Conservation (phyloP, 2,888 invertebrate species). For the Cosmopolites sordidus region DNA sequence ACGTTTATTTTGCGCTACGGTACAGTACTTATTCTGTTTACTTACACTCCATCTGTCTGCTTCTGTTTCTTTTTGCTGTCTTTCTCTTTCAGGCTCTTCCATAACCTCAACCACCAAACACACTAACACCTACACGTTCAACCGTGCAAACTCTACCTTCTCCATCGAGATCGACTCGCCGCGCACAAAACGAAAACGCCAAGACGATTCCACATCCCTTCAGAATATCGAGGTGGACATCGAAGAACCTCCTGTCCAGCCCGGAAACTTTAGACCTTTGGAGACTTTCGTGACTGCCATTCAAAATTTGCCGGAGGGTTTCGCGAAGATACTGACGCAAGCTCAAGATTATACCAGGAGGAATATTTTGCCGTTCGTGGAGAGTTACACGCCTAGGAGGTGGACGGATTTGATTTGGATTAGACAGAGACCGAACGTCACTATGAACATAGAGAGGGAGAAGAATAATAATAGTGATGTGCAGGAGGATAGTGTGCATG, state of each 20-base stretch:
- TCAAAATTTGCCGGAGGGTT: conserved; percentile 31
- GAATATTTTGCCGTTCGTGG: conserved; percentile 31
- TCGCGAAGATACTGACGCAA: conserved; percentile 28
- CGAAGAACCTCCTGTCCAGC: neutral
- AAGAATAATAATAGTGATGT: conserved; percentile 4
- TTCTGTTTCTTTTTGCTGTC: conserved; percentile 2
- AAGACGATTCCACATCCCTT: conserved; percentile 2
- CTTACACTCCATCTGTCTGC: no score
- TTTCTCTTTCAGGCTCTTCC: conserved; percentile 9
- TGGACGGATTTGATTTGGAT: conserved; percentile 29
- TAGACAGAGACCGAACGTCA: conserved; percentile 16
- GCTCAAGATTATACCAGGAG: conserved; percentile 32
- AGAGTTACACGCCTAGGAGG: conserved; percentile 28
- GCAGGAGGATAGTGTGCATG: conserved; percentile 7
- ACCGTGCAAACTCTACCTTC: conserved; percentile 8
- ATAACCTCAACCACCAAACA: conserved; percentile 6
- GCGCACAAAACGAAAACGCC: conserved; percentile 2
- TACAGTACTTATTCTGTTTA: no score
- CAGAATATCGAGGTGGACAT: conserved; percentile 1
- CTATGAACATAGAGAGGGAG: conserved; percentile 6
- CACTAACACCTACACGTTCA: conserved; percentile 15
- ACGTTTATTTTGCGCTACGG: no score
- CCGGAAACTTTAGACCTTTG: conserved; percentile 22
- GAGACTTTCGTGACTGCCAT: conserved; percentile 29
- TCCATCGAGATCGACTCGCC: conserved; percentile 15